Conservation (phyloP, 2,113 vertebrate genomes). For the Phocoena phocoena region DNA sequence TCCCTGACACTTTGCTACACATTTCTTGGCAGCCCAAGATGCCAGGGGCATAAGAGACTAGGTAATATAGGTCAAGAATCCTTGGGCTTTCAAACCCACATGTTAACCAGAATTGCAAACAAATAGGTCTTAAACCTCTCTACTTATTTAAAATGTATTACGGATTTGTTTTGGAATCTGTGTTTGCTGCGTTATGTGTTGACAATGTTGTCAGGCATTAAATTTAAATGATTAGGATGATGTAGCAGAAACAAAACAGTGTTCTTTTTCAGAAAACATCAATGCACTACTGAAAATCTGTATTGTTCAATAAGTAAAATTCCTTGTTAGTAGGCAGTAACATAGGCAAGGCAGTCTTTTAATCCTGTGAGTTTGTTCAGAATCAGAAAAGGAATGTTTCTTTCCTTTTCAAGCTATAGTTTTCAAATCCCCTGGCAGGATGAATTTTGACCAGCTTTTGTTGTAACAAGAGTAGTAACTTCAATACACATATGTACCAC, state of each 20-base stretch:
- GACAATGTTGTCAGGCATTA: not conserved
- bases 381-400: not conserved
- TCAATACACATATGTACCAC: not conserved
- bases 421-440: not conserved
- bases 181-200: not conserved
- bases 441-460: not conserved
- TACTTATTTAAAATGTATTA: not conserved
- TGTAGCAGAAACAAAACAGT: not conserved
- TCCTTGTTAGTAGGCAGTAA: not conserved
- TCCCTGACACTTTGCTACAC: constrained; percentile 28
- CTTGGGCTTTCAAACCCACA: not conserved
- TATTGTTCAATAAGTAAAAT: not conserved
- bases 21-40: constrained; percentile 14
- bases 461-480: not conserved
- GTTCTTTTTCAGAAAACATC: constrained; percentile 16
- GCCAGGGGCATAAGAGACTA: not conserved
- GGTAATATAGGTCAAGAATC: constrained; percentile 20
- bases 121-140: constrained; percentile 8
- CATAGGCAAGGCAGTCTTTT: not conserved
- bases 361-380: not conserved
- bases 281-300: not conserved
- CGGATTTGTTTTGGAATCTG: not conserved
- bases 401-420: not conserved
- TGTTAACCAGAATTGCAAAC: not conserved
- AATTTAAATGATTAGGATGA: not conserved